Evolutionary conservation across 1,140 invertebrate species (phyloP), one percentile per base, ranked within the genome.

Genomic region (Tribolium castaneum): DNA sequence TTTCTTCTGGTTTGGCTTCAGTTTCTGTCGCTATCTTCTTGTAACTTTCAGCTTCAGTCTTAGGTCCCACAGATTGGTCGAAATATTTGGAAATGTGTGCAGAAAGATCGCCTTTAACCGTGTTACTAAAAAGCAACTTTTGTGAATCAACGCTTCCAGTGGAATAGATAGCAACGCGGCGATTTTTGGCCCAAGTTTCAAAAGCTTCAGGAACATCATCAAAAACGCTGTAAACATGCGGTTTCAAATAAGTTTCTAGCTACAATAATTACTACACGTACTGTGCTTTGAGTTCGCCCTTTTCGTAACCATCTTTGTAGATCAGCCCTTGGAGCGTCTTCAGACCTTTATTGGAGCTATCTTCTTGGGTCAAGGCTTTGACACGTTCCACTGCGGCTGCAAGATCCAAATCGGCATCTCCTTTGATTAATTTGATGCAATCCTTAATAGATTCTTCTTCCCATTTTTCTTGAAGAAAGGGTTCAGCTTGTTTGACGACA

Each of bases 71-170:
- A 50, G 90, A 92, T 6, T 96, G 97, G 85, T 98, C 97, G 87
- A 97, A 98, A 87, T 96, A 92, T 13, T 92, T 94, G 77, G 90
- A 91, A 45, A 98, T 92, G 71, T 92, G 89, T 87, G 92, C 84
- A 56, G 91, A 87, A 76, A 98, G 84, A 88, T 98, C 92, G 10
- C 97, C 97, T 51, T 91, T 88, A 25, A 87, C 86, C 13, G 95
- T 93, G 86, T 97, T 87, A 0, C 89, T 88, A 86, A 98, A 98
- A 2, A 98, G 89, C 6, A 98, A 88, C 85, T 97, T 96, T 87
- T 99, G 97, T 35, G 96, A 95, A 83, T 94, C 92, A 0, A 97
- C 92, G 81, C 95, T 97, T 52, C 97, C 97, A 70, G 96, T 98
- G 0, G 97, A 98, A 84, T 96, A 99, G 59, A 98, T 92, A 82